A percentile compares a stretch with the other conserved stretches of the same genome.
Evolutionary conservation across 2,797 vertebrate species (phyloP).

Genomic region (Pelochelys cantorii): DNA sequence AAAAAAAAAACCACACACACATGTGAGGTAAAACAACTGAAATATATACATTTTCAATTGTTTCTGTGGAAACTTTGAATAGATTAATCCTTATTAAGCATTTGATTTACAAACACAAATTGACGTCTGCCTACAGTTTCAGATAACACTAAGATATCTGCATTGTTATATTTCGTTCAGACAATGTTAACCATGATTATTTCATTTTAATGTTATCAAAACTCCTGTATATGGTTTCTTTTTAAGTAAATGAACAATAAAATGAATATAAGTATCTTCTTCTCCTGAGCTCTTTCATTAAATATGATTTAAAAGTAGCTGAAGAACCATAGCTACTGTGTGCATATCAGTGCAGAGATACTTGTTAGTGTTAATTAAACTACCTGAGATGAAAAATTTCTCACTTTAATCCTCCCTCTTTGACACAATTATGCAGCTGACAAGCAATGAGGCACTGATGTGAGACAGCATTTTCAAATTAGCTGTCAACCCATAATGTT

Average conservation of each 20-base stretch:
- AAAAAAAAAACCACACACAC: background rate
- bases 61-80: background rate
- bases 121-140: background rate
- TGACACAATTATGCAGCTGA: constrained; percentile 14
- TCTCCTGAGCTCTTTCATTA: background rate
- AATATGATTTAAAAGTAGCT: background rate
- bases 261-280: background rate
- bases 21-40: background rate
- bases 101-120: background rate
- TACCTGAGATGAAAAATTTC: constrained; percentile 34
- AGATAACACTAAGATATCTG: background rate
- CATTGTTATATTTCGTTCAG: background rate
- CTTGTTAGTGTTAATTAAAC: background rate
- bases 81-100: background rate
- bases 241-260: background rate
- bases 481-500: constrained; percentile 29
- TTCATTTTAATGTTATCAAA: background rate
- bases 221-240: background rate
- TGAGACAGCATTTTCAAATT: constrained; percentile 58
- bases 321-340: background rate
- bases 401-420: constrained; percentile 27
- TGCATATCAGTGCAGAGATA: constrained; percentile 1
- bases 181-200: background rate
- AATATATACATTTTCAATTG: background rate
- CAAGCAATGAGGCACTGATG: constrained; percentile 4